phyloP scores from a whole-genome alignment of 1,140 invertebrate genomes.

The Dinoponera quadriceps region DNA sequence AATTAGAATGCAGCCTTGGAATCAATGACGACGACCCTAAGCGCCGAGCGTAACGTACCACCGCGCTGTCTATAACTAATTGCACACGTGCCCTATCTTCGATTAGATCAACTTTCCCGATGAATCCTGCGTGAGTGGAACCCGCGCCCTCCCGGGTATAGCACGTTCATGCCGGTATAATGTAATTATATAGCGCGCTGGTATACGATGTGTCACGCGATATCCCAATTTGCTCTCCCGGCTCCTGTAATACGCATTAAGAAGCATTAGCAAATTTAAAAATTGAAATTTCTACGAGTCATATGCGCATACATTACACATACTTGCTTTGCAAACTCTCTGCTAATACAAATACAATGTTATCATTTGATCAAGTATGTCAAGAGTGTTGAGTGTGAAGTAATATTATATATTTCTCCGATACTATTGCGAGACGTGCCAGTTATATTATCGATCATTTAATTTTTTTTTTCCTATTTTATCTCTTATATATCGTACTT shows the following conservation, averaged over 20 bases:
- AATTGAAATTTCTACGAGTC: too few relatives aligned
- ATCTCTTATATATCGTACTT: background rate
- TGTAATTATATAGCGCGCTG: background rate
- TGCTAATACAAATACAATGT: background rate
- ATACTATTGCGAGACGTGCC: background rate
- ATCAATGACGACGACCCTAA: conserved; percentile 57
- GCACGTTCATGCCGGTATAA: too few relatives aligned
- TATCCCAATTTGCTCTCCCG: background rate
- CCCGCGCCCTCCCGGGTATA: too few relatives aligned
- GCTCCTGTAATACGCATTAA: conserved; percentile 2
- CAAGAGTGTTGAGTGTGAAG: background rate
- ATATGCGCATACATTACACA: too few relatives aligned
- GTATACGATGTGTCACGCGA: conserved; percentile 23
- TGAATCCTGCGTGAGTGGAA: conserved; percentile 21
- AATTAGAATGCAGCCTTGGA: conserved; percentile 67
- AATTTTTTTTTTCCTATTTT: conserved; percentile 13
- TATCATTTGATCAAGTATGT: background rate
- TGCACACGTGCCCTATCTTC: conserved; percentile 4
- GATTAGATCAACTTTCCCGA: conserved; percentile 9
- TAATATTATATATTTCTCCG: background rate
- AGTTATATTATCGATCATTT: conserved; percentile 15
- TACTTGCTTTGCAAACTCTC: background rate
- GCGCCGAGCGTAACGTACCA: background rate
- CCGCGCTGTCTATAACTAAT: conserved; percentile 22
- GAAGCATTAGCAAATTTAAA: background rate